Evolutionary conservation across 1,140 invertebrate genomes (phyloP).

Genomic region (Orius insidiosus): DNA sequence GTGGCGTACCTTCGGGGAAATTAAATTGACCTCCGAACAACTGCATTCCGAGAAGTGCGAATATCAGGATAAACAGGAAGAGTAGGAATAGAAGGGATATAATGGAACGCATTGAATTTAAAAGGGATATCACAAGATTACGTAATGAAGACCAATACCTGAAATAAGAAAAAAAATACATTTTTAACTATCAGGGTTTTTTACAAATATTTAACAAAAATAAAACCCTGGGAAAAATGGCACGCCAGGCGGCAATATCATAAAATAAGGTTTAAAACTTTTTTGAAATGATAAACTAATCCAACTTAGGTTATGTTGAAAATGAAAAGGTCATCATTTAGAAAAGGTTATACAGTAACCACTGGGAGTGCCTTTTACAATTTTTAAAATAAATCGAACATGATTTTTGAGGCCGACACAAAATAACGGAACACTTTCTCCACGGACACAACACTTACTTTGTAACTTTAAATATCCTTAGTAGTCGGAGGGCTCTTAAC

Average conservation of each 20-base stretch:
- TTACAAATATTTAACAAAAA: background rate
- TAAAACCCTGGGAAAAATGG: background rate
- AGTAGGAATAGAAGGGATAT: constrained; percentile 98
- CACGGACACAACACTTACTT: constrained; percentile 33
- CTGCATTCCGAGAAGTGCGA: constrained; percentile 99
- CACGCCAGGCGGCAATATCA: too few relatives aligned
- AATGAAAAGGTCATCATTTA: too few relatives aligned
- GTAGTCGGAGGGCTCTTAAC: constrained; percentile 86
- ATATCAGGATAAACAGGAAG: constrained; percentile 99
- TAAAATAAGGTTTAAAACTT: too few relatives aligned
- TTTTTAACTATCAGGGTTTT: too few relatives aligned
- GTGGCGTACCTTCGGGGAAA: constrained; percentile 81
- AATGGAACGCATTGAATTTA: constrained; percentile 99
- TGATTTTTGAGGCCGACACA: too few relatives aligned
- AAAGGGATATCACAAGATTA: constrained; percentile 96
- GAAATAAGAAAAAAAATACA: constrained; percentile 25
- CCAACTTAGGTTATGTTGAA: too few relatives aligned
- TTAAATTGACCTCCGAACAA: constrained; percentile 99
- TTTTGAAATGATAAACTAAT: too few relatives aligned
- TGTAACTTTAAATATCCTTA: constrained; percentile 96
- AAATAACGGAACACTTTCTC: background rate
- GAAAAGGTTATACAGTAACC: too few relatives aligned
- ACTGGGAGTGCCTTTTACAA: too few relatives aligned
- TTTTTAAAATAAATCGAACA: too few relatives aligned
- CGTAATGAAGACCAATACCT: constrained; percentile 98